Evolutionary conservation across 2,888 invertebrate species (phyloP).

Genomic region (Oligia latruncula): DNA sequence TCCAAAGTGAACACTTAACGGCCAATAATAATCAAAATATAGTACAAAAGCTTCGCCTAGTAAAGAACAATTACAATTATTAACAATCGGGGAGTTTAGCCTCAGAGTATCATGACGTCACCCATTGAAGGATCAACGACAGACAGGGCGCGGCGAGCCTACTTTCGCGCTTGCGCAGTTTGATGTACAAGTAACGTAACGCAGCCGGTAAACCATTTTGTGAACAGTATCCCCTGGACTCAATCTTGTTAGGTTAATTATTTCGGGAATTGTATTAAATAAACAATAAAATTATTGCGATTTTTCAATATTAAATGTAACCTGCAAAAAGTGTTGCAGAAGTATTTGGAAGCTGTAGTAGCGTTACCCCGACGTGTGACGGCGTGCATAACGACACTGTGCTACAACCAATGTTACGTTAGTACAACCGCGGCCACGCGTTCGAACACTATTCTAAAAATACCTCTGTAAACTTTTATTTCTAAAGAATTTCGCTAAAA

Average conservation of each 20-base stretch:
- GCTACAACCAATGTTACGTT: conserved; percentile 15
- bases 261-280: conserved; percentile 2
- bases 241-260: conserved; percentile 43
- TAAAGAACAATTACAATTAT: conserved; percentile 4
- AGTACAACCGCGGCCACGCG: conserved; percentile 35
- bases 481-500: not conserved
- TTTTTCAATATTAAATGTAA: not conserved
- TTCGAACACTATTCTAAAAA: conserved; percentile 10
- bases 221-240: conserved; percentile 56
- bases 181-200: conserved; percentile 29
- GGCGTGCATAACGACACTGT: conserved; percentile 12
- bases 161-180: conserved; percentile 64
- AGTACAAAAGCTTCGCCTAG: not conserved
- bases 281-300: not conserved
- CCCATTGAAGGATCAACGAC: conserved; percentile 72
- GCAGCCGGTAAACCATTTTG: conserved; percentile 62
- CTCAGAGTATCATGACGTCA: conserved; percentile 72
- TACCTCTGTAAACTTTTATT: not conserved
- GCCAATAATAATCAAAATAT: not conserved
- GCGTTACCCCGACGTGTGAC: not conserved
- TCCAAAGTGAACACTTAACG: not conserved
- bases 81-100: conserved; percentile 6
- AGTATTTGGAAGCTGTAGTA: conserved; percentile 7
- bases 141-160: conserved; percentile 71
- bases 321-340: not conserved